Evolutionary conservation across 2,888 invertebrate genomes (phyloP), one percentile per base, ranked within the genome.

Genomic region (Palloptera scutellata): DNA sequence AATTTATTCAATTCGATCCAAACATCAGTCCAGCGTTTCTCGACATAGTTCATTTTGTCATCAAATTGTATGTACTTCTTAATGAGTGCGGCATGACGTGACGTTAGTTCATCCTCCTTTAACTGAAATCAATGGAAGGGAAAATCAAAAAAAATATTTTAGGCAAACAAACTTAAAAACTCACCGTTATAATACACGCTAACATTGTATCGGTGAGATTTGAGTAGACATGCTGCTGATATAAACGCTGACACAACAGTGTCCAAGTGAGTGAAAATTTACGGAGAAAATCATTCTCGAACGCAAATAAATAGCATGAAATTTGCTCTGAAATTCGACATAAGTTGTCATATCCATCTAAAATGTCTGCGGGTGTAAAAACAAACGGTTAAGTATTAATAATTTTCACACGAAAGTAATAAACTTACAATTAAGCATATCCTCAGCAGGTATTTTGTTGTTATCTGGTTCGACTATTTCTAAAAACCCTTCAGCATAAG

Each of bases 211-310:
- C 87, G 74, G 88, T 87, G 66, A 89, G 84, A 57, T 88, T 88
- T 59, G 86, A 77, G 75, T 86, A 84, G 68, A 85, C 83, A 76
- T 83, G 84, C 68, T 84, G 82, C 69, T 91, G 90, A 84, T 90
- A 91, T 74, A 91, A 86, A 73, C 89, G 88, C 78, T 90, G 90
- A 81, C 90, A 91, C 71, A 91, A 86, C 75, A 89, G 84, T 76
- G 88, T 88, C 91, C 91, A 91, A 1, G 89, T 89, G 54, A 91
- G 86, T 73, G 88, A 88, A 76, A 91, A 90, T 76, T 88, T 88
- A 70, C 87, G 87, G 71, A 91, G 82, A 79, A 90, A 89, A 74
- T 88, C 87, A 61, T 86, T 86, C 82, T 91, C 89, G 76, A 91
- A 84, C 61, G 89, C 88, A 76, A 87, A 87, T 52, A 91, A 84